Evolutionary conservation across 92 coral and sea anemone species (phyloP).

Genomic region (Parazoanthus darwini): DNA sequence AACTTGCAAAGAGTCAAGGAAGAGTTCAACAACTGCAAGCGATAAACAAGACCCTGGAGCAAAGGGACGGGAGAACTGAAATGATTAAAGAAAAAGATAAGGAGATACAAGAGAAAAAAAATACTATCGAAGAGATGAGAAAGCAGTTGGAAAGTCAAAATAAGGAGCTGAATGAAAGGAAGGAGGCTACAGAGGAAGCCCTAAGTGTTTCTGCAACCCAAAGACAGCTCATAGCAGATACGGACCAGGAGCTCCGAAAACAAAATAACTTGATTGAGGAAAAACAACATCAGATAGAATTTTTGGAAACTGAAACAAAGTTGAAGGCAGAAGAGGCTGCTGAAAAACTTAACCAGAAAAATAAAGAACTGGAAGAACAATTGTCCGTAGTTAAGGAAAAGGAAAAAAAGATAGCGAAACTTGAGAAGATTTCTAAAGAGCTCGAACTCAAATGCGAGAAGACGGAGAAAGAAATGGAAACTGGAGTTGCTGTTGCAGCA

Average conservation of each 20-base stretch:
- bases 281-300: conserved; percentile 52
- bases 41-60: conserved; percentile 1
- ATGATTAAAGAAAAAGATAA: conserved; percentile 13
- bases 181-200: background rate
- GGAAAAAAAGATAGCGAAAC: conserved; percentile 48
- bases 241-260: conserved; percentile 55
- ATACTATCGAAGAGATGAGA: conserved; percentile 17
- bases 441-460: conserved; percentile 35
- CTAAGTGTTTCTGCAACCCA: background rate
- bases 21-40: conserved; percentile 4
- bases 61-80: conserved; percentile 16
- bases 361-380: conserved; percentile 40
- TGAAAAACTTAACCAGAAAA: conserved; percentile 49
- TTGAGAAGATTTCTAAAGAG: conserved; percentile 35
- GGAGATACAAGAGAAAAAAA: background rate
- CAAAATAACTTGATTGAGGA: conserved; percentile 49
- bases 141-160: conserved; percentile 17
- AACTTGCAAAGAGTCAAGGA: conserved; percentile 24
- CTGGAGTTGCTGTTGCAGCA: conserved; percentile 25
- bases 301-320: conserved; percentile 52
- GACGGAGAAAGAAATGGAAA: conserved; percentile 33
- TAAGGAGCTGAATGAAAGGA: conserved; percentile 12
- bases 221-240: conserved; percentile 28
- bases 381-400: conserved; percentile 34
- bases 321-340: conserved; percentile 46